phyloP scores from a whole-genome alignment of 35 echinoderm and acorn worm species.

The Chiridota heheva region DNA sequence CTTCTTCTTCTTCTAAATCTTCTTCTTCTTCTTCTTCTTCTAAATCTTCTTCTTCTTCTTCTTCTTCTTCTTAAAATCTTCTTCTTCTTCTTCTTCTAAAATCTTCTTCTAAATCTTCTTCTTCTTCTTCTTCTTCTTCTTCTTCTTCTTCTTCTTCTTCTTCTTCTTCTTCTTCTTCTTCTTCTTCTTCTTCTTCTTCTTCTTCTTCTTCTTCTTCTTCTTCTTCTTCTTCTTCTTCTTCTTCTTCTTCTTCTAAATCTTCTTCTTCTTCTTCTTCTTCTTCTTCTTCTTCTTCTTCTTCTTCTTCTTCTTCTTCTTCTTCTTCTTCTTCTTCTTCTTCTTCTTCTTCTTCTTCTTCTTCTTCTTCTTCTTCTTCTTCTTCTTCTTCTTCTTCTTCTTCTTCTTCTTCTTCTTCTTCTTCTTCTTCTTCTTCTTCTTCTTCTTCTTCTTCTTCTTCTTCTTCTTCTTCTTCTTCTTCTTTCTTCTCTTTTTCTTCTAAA shows the following conservation, averaged over 20 bases:
- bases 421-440: not conserved
- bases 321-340: conserved; percentile 2
- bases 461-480: not conserved
- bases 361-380: conserved; percentile 5
- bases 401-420: not conserved
- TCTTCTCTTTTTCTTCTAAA: not conserved
- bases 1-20: too few relatives aligned
- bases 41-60: too few relatives aligned
- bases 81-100: too few relatives aligned
- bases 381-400: not conserved
- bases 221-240: not conserved
- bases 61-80: too few relatives aligned
- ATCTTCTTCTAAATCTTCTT: too few relatives aligned
- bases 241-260: too few relatives aligned
- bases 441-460: not conserved
- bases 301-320: not conserved
- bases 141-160: not conserved
- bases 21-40: too few relatives aligned
- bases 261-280: not conserved
- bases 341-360: conserved; percentile 9
- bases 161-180: not conserved
- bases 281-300: not conserved
- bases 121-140: not conserved
- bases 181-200: not conserved
- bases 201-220: not conserved